A percentile compares a stretch with the other conserved stretches of the same genome.
Evolutionary conservation across 23 tunicate genomes (phyloP).

Genomic region (Trididemnum clinides): DNA sequence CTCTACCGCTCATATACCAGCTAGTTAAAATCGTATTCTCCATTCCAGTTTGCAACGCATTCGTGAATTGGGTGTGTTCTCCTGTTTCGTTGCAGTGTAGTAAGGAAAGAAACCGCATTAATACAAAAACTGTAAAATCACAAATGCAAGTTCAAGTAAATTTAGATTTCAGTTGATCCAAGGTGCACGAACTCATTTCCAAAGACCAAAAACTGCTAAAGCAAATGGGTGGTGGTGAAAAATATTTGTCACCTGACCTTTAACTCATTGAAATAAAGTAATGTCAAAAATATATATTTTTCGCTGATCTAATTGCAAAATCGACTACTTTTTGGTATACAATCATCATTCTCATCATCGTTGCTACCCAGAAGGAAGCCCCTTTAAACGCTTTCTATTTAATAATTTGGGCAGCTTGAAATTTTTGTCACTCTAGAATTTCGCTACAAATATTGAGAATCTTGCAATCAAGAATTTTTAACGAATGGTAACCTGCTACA

Average conservation of each 20-base stretch:
- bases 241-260: too few species aligned
- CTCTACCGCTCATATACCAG: not conserved
- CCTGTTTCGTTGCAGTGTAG: not conserved
- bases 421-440: too few species aligned
- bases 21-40: not conserved
- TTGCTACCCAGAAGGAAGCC: too few species aligned
- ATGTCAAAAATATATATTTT: not conserved
- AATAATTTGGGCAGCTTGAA: too few species aligned
- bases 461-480: too few species aligned
- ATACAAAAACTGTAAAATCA: not conserved
- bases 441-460: too few species aligned
- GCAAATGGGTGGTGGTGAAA: not conserved
- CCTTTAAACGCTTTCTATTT: too few species aligned
- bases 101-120: not conserved
- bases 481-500: too few species aligned
- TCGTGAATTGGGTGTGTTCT: not conserved
- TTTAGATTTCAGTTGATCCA: not conserved
- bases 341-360: too few species aligned
- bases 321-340: too few species aligned
- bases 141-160: not conserved
- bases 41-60: not conserved
- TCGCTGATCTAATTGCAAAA: too few species aligned
- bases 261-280: not conserved
- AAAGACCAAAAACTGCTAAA: not conserved
- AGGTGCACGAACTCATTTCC: not conserved